Percentiles rank a stretch among this genome's conserved stretches.
These are phyloP conservation scores for Chrysaora quinquecirrha DNA, from an alignment of 30 jellyfish, hydroid and myxozoan species.

Conservation along the genomic window DNA sequence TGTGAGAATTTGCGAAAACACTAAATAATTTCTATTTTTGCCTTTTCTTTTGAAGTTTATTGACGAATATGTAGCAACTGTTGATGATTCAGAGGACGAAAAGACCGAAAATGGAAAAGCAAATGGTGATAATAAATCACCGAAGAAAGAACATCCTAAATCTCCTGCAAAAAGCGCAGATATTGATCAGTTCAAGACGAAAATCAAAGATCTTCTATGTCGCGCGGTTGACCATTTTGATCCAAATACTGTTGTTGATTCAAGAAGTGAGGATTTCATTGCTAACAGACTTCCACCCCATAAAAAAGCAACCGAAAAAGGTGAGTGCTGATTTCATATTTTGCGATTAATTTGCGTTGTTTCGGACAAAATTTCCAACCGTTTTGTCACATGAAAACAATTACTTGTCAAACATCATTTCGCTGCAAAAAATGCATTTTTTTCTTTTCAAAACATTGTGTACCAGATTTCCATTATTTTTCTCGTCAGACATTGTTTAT, in stretches of 20 bases:
- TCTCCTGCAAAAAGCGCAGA: conserved; percentile 34
- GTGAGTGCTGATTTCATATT: neutral
- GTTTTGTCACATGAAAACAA: no score
- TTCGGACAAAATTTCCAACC: no score
- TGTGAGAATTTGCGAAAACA: neutral
- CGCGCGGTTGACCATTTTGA: conserved; percentile 83
- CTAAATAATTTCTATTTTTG: neutral
- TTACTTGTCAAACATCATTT: no score
- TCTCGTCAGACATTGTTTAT: no score
- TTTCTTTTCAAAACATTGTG: no score
- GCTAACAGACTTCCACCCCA: conserved; percentile 93
- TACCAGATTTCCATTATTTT: no score
- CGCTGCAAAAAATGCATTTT: no score
- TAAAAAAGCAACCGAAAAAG: conserved; percentile 26
- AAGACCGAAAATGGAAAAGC: conserved; percentile 22
- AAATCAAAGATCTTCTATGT: conserved; percentile 62
- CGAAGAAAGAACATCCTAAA: conserved; percentile 32
- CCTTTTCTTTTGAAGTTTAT: conserved; percentile 22
- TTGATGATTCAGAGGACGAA: conserved; percentile 17
- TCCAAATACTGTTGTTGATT: conserved; percentile 82
- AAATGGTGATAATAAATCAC: conserved; percentile 19
- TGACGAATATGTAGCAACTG: conserved; percentile 35
- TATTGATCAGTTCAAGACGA: conserved; percentile 59
- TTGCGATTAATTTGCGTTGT: neutral
- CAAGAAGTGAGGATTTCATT: conserved; percentile 84